Conservation (phyloP, 2,888 invertebrate species). For the Adineta ricciae region DNA sequence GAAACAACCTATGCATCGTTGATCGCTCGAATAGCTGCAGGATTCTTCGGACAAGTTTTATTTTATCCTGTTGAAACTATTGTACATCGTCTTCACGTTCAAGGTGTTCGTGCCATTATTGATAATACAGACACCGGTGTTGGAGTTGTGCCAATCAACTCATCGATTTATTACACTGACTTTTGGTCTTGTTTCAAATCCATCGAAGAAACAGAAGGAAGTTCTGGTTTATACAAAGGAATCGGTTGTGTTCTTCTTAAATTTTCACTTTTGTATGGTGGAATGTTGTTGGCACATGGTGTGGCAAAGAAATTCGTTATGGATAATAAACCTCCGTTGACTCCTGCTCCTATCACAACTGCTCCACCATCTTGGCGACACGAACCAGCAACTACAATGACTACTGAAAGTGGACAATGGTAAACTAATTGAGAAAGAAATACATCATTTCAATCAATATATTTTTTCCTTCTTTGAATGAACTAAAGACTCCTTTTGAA, state of each 20-base stretch:
- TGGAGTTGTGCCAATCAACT: conserved; percentile 80
- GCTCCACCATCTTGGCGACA: not conserved
- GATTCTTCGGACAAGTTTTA: not conserved
- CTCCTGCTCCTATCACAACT: not conserved
- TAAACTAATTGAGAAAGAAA: not conserved
- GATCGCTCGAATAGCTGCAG: not conserved
- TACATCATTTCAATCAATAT: not conserved
- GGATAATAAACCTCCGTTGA: not conserved
- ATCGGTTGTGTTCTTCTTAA: conserved; percentile 85
- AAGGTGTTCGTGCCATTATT: conserved; percentile 93
- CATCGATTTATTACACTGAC: conserved; percentile 68
- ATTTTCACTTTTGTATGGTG: conserved; percentile 67
- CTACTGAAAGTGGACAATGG: not conserved
- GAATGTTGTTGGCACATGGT: conserved; percentile 19
- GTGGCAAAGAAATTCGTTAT: not conserved
- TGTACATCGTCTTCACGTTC: conserved; percentile 65
- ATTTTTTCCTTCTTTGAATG: too few species aligned
- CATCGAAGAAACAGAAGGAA: conserved; percentile 73
- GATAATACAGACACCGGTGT: conserved; percentile 87
- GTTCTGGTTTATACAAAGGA: conserved; percentile 86
- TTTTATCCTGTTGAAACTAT: conserved; percentile 84
- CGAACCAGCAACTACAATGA: not conserved
- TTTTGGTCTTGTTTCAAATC: conserved; percentile 77
- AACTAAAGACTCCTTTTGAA: too few species aligned
- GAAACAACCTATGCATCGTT: conserved; percentile 20